Conservation (phyloP, 2,888 invertebrate species). For the Drosophila neonasuta region DNA sequence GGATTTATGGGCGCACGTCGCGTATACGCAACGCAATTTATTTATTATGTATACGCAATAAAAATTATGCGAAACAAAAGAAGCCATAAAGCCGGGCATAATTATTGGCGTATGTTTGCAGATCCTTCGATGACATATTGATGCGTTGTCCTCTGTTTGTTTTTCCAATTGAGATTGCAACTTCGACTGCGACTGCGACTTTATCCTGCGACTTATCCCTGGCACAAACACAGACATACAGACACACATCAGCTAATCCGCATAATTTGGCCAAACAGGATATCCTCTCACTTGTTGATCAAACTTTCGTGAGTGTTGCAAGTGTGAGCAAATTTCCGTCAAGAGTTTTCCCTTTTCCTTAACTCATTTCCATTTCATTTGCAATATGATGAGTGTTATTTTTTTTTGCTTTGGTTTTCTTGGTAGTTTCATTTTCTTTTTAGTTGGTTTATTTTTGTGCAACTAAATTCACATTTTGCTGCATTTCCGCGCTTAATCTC, state of each 20-base stretch:
- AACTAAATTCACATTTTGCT: slow-evolving; percentile 55
- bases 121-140: slow-evolving; percentile 9
- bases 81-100: slow-evolving; percentile 13
- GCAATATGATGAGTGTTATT: background rate
- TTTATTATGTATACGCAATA: slow-evolving; percentile 19
- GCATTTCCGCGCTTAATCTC: slow-evolving; percentile 69
- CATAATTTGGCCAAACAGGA: slow-evolving; percentile 61
- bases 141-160: slow-evolving; percentile 13
- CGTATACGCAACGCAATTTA: slow-evolving; percentile 40
- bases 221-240: too few species aligned
- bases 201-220: slow-evolving; percentile 20
- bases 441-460: slow-evolving; percentile 32
- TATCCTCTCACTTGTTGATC: slow-evolving; percentile 55
- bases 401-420: slow-evolving; percentile 6
- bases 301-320: slow-evolving; percentile 18
- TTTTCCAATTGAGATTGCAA: slow-evolving; percentile 32
- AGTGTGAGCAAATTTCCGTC: slow-evolving; percentile 51
- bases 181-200: slow-evolving; percentile 9
- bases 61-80: slow-evolving; percentile 9
- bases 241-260: slow-evolving; percentile 45
- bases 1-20: slow-evolving; percentile 14
- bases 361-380: slow-evolving; percentile 24
- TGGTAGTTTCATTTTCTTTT: slow-evolving; percentile 9
- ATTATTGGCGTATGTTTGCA: slow-evolving; percentile 12
- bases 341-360: slow-evolving; percentile 12